Evolutionary conservation across 2,797 vertebrate genomes (phyloP).

Genomic region (Paedocypris micromegethes): DNA sequence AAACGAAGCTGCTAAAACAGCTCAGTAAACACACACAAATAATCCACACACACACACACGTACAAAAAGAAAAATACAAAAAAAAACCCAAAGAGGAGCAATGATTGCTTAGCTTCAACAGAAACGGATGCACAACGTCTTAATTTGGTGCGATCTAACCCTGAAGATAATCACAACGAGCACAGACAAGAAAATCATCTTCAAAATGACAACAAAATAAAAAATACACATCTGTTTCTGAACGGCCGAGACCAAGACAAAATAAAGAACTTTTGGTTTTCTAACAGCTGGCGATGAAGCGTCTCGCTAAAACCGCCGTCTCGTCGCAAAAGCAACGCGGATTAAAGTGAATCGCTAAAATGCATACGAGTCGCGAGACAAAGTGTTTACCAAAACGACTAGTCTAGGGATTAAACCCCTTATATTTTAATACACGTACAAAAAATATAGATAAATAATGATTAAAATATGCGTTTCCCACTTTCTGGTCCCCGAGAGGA

Average conservation of each 20-base stretch:
- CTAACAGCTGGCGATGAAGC: constrained; percentile 27
- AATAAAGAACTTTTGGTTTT: constrained; percentile 38
- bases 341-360: neutral
- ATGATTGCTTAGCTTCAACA: constrained; percentile 44
- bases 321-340: neutral
- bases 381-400: no score
- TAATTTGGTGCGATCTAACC: constrained; percentile 73
- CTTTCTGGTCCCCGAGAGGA: constrained; percentile 41
- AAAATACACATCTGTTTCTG: neutral
- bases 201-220: neutral
- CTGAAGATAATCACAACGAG: constrained; percentile 62
- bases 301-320: constrained; percentile 9
- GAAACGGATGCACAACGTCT: constrained; percentile 55
- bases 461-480: constrained; percentile 58
- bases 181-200: constrained; percentile 9
- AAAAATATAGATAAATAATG: constrained; percentile 73
- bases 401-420: no score
- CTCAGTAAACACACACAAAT: constrained; percentile 1
- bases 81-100: constrained; percentile 41
- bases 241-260: constrained; percentile 11
- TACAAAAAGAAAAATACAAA: constrained; percentile 49
- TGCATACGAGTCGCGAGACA: no score
- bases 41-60: constrained; percentile 46
- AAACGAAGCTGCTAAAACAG: constrained; percentile 51
- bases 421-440: constrained; percentile 47